phyloP scores from a whole-genome alignment of 2,113 vertebrate genomes.

The Ranitomeya imitator region DNA sequence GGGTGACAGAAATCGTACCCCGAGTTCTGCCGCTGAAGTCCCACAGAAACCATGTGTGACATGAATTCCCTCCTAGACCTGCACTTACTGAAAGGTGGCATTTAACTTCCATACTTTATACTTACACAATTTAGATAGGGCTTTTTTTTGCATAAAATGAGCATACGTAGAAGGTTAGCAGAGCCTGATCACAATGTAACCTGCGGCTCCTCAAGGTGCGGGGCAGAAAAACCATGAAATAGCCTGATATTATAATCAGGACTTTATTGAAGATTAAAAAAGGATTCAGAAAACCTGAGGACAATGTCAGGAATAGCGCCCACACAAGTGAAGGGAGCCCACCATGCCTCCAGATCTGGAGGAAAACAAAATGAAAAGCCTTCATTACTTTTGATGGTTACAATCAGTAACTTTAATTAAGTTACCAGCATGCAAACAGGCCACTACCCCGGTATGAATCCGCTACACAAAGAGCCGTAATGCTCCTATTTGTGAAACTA shows the following conservation, averaged over 20 bases:
- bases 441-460: constrained; percentile 23
- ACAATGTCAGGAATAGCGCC: neutral
- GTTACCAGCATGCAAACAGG: constrained; percentile 29
- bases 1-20: no score
- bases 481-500: constrained; percentile 54
- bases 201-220: neutral
- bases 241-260: constrained; percentile 16
- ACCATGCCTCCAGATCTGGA: constrained; percentile 13
- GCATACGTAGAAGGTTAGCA: neutral
- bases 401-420: constrained; percentile 50
- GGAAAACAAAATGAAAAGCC: constrained; percentile 34
- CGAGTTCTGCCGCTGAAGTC: no score
- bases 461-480: constrained; percentile 33
- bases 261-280: constrained; percentile 9
- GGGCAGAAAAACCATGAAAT: neutral
- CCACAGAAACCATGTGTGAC: no score
- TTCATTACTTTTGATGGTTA: constrained; percentile 20
- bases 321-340: constrained; percentile 2
- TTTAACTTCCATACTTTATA: no score
- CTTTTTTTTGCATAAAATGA: neutral
- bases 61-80: no score
- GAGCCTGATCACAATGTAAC: neutral
- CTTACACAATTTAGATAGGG: no score
- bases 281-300: neutral
- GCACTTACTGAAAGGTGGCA: no score